Evolutionary conservation across 2,113 vertebrate species (phyloP), one percentile per base, ranked within the genome.

Genomic region (Pardalotus punctatus): DNA sequence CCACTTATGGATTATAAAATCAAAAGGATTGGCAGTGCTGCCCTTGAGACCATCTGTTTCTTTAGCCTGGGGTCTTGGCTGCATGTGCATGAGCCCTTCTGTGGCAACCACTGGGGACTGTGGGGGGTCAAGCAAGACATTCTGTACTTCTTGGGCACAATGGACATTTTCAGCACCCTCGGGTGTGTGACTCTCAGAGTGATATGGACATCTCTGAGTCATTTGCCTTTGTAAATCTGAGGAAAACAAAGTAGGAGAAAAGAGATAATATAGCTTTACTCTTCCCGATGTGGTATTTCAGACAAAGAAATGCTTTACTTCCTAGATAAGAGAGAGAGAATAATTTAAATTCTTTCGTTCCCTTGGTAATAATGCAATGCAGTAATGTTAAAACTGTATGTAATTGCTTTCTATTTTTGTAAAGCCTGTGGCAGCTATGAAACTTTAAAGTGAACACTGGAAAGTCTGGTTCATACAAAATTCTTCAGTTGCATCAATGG

Each of bases 381-480:
- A 69, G 66, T 70, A 71, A 93, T 78, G 90, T 88, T 96, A 90
- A 93, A 91, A 81, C 48, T 43, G 12, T 72, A 47, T 81, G 81
- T 94, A 97, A 96, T 96, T 96, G 78, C 81, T 86, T 94, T 82
- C 94, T 97, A 93, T 97, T 96, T 96, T 89, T 73, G 81, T 86
- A 45, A 88, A 85, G 74, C 89, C 84, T 67, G 35, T 93, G 79
- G 79, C 76, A 88, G 48, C 67, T 45, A 25, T 8, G 45, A 53
- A 95, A 81, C 67, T 88, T 95, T 56, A 45, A 83, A 97, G 67
- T 50, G 78, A 94, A 8, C 47, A 11, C 42, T 45, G 64, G 51
- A 18, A 85, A 57, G 29, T 53, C 57, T 70, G 81, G 40, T 45
- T 77, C 21, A 28, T 80, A 38, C 48, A 48, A 89, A 85, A 48